Evolutionary conservation across 1,140 invertebrate species (phyloP).

Genomic region (Cotesia typhae): DNA sequence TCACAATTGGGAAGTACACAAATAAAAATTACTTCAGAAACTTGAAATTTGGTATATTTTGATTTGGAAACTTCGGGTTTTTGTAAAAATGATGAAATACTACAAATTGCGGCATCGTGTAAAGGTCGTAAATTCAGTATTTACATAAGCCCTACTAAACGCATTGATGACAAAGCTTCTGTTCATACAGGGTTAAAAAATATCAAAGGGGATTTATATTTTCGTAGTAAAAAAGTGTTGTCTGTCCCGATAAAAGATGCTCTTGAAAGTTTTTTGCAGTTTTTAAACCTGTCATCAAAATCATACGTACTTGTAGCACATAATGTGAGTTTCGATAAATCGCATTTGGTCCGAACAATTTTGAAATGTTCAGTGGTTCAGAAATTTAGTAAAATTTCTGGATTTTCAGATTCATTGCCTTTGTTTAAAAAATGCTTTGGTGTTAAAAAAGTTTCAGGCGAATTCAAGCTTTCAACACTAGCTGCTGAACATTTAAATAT

Average conservation of each 20-base stretch:
- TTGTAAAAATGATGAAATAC: conserved; percentile 24
- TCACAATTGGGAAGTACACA: not conserved
- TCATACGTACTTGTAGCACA: not conserved
- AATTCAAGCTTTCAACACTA: conserved; percentile 30
- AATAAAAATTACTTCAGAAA: conserved; percentile 1
- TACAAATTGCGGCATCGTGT: conserved; percentile 38
- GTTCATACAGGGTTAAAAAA: conserved; percentile 26
- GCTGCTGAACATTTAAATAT: conserved; percentile 32
- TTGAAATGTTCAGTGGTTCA: not conserved
- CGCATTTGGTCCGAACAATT: not conserved
- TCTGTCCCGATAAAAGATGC: not conserved
- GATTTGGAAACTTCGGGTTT: conserved; percentile 43
- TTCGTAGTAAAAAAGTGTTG: not conserved
- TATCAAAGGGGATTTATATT: conserved; percentile 11
- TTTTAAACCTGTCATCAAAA: conserved; percentile 2
- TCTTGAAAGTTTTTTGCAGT: not conserved
- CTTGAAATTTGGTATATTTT: conserved; percentile 35
- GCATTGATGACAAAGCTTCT: conserved; percentile 29
- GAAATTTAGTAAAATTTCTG: conserved; percentile 18
- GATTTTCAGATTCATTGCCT: conserved; percentile 31
- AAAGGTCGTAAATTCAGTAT: conserved; percentile 31
- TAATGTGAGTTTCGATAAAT: not conserved
- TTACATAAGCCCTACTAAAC: conserved; percentile 34
- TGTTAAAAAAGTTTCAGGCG: conserved; percentile 26
- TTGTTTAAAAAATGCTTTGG: conserved; percentile 30